Evolutionary conservation across 2,797 vertebrate genomes (phyloP).

Genomic region (Avahi laniger): DNA sequence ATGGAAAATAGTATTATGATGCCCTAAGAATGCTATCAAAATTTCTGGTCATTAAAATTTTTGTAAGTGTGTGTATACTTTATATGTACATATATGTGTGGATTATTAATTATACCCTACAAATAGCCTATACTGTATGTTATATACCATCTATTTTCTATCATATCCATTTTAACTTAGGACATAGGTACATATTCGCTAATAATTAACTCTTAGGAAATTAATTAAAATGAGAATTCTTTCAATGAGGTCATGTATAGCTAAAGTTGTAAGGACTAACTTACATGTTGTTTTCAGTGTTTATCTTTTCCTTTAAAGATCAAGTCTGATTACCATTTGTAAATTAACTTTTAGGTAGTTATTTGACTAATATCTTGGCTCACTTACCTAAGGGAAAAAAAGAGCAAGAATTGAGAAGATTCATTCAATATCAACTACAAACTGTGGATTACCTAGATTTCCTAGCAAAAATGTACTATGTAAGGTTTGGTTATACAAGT

Average conservation of each 20-base stretch:
- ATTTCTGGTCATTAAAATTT: background rate
- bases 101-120: background rate
- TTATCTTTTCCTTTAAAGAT: background rate
- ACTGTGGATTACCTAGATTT: background rate
- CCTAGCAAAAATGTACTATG: background rate
- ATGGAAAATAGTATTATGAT: background rate
- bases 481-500: slow-evolving; percentile 48
- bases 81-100: background rate
- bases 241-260: background rate
- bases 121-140: background rate
- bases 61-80: background rate
- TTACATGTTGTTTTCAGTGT: background rate
- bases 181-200: background rate
- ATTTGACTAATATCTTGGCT: background rate
- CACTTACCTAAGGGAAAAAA: background rate
- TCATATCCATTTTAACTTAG: background rate
- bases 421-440: background rate
- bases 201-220: background rate
- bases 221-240: background rate
- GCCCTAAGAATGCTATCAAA: background rate
- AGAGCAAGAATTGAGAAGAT: background rate
- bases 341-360: background rate
- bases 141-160: background rate
- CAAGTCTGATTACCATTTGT: background rate
- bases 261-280: background rate